Evolutionary conservation across 2,888 invertebrate species (phyloP).

Genomic region (Pimpla rufipes): DNA sequence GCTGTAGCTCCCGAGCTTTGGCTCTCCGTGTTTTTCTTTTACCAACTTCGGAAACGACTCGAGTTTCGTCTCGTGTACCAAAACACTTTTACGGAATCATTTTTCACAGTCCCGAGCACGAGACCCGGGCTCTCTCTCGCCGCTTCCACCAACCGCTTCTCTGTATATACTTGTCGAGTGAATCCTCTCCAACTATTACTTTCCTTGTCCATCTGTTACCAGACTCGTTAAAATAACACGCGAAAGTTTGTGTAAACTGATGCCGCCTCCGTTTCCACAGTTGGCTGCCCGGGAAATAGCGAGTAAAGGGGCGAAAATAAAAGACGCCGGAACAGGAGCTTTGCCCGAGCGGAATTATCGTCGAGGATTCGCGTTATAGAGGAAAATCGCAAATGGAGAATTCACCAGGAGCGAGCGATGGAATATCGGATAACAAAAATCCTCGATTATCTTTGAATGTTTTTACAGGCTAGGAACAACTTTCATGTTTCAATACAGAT

Average conservation of each 20-base stretch:
- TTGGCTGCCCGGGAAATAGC: slow-evolving; percentile 18
- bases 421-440: neutral
- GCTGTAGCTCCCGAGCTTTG: slow-evolving; percentile 3
- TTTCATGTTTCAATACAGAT: slow-evolving; percentile 7
- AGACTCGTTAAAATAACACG: slow-evolving; percentile 66
- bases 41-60: slow-evolving; percentile 58
- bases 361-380: neutral
- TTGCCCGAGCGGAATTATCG: neutral
- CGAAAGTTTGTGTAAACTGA: slow-evolving; percentile 62
- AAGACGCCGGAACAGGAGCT: neutral
- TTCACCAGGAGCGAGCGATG: neutral
- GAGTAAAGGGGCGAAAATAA: slow-evolving; percentile 4
- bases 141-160: neutral
- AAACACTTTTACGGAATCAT: slow-evolving; percentile 64
- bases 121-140: slow-evolving; percentile 10
- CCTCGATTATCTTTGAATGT: neutral
- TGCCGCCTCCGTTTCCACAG: slow-evolving; percentile 45
- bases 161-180: slow-evolving; percentile 46
- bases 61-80: slow-evolving; percentile 61
- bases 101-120: slow-evolving; percentile 46
- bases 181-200: slow-evolving; percentile 44
- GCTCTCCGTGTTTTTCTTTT: slow-evolving; percentile 56
- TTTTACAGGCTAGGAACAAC: slow-evolving; percentile 12
- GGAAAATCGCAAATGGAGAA: neutral
- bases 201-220: slow-evolving; percentile 57